Evolutionary conservation across 2,797 vertebrate species (phyloP), one percentile per base, ranked within the genome.

Genomic region (Buceros bicornis): DNA sequence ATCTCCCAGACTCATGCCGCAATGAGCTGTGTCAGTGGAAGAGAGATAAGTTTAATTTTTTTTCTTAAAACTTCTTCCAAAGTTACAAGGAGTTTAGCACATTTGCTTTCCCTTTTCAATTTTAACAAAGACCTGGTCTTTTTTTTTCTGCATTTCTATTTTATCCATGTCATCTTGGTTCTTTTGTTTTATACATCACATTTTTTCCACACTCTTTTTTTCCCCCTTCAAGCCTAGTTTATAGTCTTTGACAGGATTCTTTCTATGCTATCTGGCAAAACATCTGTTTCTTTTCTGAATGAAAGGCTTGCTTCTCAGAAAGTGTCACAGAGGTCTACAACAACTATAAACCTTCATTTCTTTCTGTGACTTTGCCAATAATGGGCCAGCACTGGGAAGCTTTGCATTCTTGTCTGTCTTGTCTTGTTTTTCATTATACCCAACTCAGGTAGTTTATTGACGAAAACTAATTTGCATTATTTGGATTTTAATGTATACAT

Each of bases 221-320:
- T 67, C 74, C 69, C 82, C 42, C 94, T 97, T 97, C 89, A 95
- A 93, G 84, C 57, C 94, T 97, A 92, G 96, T 97, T 97, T 98
- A 97, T 97, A 97, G 96, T 97, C 97, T 96, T 88, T 96, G 95
- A 96, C 96, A 96, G 95, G 86, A 95, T 95, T 96, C 95, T 96
- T 96, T 97, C 96, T 97, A 87, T 94, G 91, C 92, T 98, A 97
- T 98, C 98, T 97, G 94, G 95, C 96, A 97, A 97, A 98, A 97
- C 98, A 98, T 97, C 97, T 98, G 97, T 97, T 97, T 96, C 82
- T 93, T 95, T 93, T 93, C 90, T 97, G 97, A 97, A 97, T 95
- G 96, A 97, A 97, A 97, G 91, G 71, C 95, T 95, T 97, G 88
- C 70, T 97, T 97, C 93, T 96, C 89, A 96, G 84, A 93, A 97